These are phyloP conservation scores for Megathymus violae DNA, from an alignment of 1,140 invertebrate species.

Conservation along the genomic window DNA sequence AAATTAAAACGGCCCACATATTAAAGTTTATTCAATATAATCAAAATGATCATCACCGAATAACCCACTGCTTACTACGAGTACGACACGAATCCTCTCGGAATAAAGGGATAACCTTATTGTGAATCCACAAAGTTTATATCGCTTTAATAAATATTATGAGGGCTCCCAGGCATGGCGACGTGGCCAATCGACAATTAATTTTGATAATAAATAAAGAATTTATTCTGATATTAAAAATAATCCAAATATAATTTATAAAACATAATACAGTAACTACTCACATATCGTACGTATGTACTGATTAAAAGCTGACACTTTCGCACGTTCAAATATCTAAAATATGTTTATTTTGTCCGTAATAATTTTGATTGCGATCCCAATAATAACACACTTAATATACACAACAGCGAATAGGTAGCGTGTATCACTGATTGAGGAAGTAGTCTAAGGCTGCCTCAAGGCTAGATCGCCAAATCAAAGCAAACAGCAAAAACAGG, in stretches of 20 bases:
- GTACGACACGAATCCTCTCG: too few species aligned
- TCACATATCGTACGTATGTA: too few species aligned
- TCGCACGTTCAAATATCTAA: not conserved
- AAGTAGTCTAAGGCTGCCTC: slow-evolving; percentile 64
- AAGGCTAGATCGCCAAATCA: slow-evolving; percentile 69
- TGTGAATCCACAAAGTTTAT: not conserved
- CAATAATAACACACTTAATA: slow-evolving; percentile 43
- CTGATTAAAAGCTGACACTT: not conserved
- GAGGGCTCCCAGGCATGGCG: not conserved
- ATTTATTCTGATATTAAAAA: too few species aligned
- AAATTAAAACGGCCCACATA: too few species aligned
- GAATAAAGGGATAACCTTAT: not conserved
- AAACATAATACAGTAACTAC: too few species aligned
- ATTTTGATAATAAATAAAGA: not conserved
- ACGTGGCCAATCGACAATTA: not conserved
- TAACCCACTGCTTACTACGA: too few species aligned
- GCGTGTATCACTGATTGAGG: slow-evolving; percentile 64
- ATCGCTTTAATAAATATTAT: not conserved
- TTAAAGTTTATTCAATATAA: too few species aligned
- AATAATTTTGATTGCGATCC: slow-evolving; percentile 10
- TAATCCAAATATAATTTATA: too few species aligned
- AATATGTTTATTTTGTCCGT: slow-evolving; percentile 2
- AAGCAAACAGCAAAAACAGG: slow-evolving; percentile 65
- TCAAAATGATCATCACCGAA: too few species aligned
- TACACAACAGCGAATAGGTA: slow-evolving; percentile 47